These are phyloP conservation scores for Poeciliopsis prolifica DNA, from an alignment of 2,113 vertebrate species.

Conservation along the genomic window DNA sequence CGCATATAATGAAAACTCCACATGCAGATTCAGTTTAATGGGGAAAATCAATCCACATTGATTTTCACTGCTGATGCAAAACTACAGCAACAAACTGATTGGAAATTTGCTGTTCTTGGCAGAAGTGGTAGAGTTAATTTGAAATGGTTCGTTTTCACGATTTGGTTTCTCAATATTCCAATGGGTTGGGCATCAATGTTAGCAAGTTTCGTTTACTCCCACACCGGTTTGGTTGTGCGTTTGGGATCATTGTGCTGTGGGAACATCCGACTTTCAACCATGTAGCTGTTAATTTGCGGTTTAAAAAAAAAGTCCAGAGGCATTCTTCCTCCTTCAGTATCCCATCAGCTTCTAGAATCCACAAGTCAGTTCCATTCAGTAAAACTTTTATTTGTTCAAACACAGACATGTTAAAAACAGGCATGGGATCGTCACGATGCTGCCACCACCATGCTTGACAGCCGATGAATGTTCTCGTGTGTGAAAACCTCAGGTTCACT, in stretches of 20 bases:
- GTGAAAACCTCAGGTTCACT: background rate
- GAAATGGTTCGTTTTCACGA: background rate
- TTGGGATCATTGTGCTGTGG: background rate
- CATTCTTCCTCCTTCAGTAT: background rate
- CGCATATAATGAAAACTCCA: too few relatives aligned
- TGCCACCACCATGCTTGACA: background rate
- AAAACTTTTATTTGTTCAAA: too few relatives aligned
- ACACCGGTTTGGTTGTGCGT: background rate
- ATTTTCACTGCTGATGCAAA: too few relatives aligned
- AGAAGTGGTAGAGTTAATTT: too few relatives aligned
- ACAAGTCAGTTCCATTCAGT: background rate
- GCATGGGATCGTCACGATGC: background rate
- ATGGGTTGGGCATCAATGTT: background rate
- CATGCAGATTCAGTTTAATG: too few relatives aligned
- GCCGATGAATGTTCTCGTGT: background rate
- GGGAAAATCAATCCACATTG: too few relatives aligned
- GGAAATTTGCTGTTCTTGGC: too few relatives aligned
- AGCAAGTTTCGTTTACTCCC: background rate
- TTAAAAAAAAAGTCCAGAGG: background rate
- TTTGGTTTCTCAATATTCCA: background rate
- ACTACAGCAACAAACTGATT: too few relatives aligned
- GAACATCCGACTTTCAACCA: background rate
- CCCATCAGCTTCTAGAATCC: background rate
- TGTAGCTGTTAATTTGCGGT: background rate
- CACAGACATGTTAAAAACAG: too few relatives aligned